Base-by-base conservation (phyloP, 2,888 invertebrate genomes). In the Sphinx pinastri region DNA sequence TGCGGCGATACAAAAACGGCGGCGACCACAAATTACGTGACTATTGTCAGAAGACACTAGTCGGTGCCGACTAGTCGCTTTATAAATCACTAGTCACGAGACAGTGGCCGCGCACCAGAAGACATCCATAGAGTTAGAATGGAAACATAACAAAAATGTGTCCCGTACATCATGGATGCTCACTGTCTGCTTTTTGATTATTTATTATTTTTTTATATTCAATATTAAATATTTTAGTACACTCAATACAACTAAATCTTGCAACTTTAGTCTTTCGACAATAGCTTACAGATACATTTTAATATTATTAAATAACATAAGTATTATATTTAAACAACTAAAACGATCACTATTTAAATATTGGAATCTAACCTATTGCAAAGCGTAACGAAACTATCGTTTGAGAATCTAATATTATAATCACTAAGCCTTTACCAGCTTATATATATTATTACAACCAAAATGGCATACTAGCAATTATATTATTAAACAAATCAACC, bases 331-430 rank as follows among this genome's bases (percentile, higher is more conserved):
- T 60, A 69, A 69, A 85, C 81, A 91, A 89, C 87, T 89, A 89
- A 88, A 86, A 82, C 81, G 80, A 84, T 85, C 76, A 79, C 81
- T 81, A 79, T 80, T 84, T 87, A 82, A 84, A 86, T 87, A 88
- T 85, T 83, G 84, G 83, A 86, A 83, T 84, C 84, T 89, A 88
- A 77, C 77, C 86, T 89, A 90, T 82, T 84, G 88, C 85, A 81
- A 91, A 92, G 89, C 91, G 88, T 90, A 89, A 89, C 86, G 83
- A 86, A 88, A 84, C 85, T 88, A 88, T 84, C 79, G 81, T 85
- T 86, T 89, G 88, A 91, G 88, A 92, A 89, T 88, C 88, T 90
- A 89, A 87, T 81, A 82, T 68, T 78, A 78, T 76, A 88, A 91
- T 91, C 91, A 92, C 92, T 91, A 90, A 87, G 87, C 86, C 86